Evolutionary conservation across 1,140 invertebrate genomes (phyloP).

Genomic region (Propsilocerus akamusi): DNA sequence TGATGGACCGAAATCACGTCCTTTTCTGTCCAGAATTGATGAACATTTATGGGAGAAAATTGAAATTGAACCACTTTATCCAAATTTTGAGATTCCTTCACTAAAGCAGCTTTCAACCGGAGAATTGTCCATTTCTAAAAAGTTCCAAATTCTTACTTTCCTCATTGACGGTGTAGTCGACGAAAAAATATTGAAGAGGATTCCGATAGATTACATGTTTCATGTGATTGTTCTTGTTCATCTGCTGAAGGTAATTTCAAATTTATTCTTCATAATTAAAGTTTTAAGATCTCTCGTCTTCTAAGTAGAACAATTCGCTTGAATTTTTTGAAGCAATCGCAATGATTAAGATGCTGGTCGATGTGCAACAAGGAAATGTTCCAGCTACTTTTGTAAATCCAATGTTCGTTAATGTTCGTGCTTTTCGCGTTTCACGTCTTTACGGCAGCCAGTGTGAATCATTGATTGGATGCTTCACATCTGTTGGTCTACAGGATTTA

Average conservation of each 20-base stretch:
- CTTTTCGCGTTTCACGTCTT: too few species aligned
- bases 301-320: too few species aligned
- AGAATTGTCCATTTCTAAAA: not conserved
- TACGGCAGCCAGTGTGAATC: too few species aligned
- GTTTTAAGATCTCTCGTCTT: too few species aligned
- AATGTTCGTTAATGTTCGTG: too few species aligned
- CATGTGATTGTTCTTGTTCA: not conserved
- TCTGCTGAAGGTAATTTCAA: not conserved
- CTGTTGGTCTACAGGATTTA: too few species aligned
- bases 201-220: not conserved
- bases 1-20: not conserved
- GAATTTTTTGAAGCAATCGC: too few species aligned
- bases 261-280: too few species aligned
- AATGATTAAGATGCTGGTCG: too few species aligned
- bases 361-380: too few species aligned
- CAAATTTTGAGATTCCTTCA: not conserved
- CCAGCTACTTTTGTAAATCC: too few species aligned
- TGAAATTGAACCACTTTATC: not conserved
- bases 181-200: not conserved
- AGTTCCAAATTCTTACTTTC: not conserved
- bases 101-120: not conserved
- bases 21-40: not conserved
- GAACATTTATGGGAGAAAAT: not conserved
- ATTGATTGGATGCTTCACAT: too few species aligned
- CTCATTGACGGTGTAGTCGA: not conserved